These are phyloP conservation scores for Acipenser transmontanus DNA, from an alignment of 2,797 vertebrate species.

Conservation along the genomic window DNA sequence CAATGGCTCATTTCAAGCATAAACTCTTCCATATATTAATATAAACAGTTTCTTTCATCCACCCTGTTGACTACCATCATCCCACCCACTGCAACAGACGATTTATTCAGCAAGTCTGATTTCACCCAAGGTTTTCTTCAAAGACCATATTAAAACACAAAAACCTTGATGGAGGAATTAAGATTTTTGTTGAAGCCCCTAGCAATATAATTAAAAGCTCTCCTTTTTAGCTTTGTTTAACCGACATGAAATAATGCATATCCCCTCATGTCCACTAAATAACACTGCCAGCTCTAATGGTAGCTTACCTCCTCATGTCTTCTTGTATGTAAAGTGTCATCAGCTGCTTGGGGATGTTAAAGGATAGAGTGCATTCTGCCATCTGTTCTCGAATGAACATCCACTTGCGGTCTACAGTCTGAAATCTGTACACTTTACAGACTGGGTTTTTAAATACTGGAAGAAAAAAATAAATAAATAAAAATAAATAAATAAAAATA, in stretches of 20 bases:
- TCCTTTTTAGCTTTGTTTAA: constrained; percentile 53
- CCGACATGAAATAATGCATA: constrained; percentile 50
- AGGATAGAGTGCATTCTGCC: constrained; percentile 79
- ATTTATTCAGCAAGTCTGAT: neutral
- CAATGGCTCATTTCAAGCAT: no score
- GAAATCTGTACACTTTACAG: constrained; percentile 79
- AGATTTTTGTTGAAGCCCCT: neutral
- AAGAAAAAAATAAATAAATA: constrained; percentile 15
- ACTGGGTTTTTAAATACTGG: constrained; percentile 67
- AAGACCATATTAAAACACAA: neutral
- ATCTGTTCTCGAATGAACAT: constrained; percentile 81
- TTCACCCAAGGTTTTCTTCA: neutral
- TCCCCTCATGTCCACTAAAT: constrained; percentile 36
- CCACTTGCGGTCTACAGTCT: constrained; percentile 75
- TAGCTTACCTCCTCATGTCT: constrained; percentile 65
- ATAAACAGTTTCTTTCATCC: neutral
- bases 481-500: neutral
- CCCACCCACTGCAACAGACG: constrained; percentile 1
- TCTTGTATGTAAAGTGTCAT: constrained; percentile 69
- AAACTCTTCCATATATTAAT: neutral
- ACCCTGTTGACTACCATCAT: neutral
- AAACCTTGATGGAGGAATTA: constrained; percentile 1
- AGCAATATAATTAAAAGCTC: constrained; percentile 11
- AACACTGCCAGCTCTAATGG: constrained; percentile 9
- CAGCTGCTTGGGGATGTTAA: constrained; percentile 76